Evolutionary conservation across 2,888 invertebrate genomes (phyloP), one percentile per base, ranked within the genome.

Genomic region (Dynastes maya): DNA sequence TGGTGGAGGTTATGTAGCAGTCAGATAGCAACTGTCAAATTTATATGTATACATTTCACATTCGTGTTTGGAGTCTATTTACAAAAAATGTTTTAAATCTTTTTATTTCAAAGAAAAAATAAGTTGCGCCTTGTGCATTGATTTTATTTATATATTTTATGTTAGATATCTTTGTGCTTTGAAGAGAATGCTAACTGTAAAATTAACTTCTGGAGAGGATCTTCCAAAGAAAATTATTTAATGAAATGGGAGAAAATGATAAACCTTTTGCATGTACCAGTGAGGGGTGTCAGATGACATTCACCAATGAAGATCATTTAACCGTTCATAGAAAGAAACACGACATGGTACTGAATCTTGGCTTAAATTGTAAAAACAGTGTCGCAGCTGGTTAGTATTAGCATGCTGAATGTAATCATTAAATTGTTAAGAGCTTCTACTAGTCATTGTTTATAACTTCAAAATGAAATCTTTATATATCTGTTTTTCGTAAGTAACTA

Each of bases 271-370:
- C 92, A 0, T 95, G 95, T 86, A 89, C 91, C 8, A 90, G 92
- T 55, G 90, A 91, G 2, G 94, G 93, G 64, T 96, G 95, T 86
- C 92, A 92, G 22, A 94, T 94, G 94, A 93, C 93, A 64, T 96
- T 96, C 84, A 92, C 93, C 0, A 95, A 95, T 86, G 95, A 95
- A 86, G 96, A 96, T 85, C 95, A 95, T 84, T 89, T 96, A 45
- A 92, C 92, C 61, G 94, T 95, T 0, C 96, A 96, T 84, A 93
- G 92, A 79, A 94, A 94, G 86, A 95, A 95, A 85, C 96, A 96
- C 85, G 95, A 95, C 81, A 95, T 97, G 95, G 92, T 93, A n/a
- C 87, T 97, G 77, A 94, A 95, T 83, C 89, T 97, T 32, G 93
- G 92, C 0, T 86, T 90, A 79, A 91, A 91, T 77, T 91, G 91